Evolutionary conservation across 2,888 invertebrate genomes (phyloP), one percentile per base, ranked within the genome.

Genomic region (Mamestra brassicae): DNA sequence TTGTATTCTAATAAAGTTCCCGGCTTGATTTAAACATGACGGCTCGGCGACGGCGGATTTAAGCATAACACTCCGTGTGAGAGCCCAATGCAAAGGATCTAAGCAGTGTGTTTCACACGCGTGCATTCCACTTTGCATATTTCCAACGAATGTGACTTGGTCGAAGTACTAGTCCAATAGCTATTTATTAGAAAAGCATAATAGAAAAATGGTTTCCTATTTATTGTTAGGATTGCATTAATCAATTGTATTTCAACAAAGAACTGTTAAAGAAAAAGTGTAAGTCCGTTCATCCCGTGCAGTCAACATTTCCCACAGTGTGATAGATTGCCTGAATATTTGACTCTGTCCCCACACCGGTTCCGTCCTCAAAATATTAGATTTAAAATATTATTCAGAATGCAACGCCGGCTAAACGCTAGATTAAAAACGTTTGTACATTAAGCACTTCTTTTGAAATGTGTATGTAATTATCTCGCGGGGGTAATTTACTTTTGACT

Each of bases 221-320:
- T 61, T 11, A 42, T 50, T 13, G 63, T 63, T 63, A 17, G 15
- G 15, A 47, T 34, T 50, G 15, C 15, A 63, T 54, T 15, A 52
- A 52, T 17, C 26, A 58, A 58, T 17, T 17, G 55, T 3, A 15
- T 3, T 50, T 50, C 0, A 57, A 47, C 17, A 36, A 4, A 8
- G 4, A 34, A 17, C 10, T 50, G n/a, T 17, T n/a, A 62, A n/a
- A 42, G 7, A 71, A 72, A 72, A 66, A 72, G 47, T 71, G 38
- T 66, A 15, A 15, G 54, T n/a, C 45, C 54, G 15, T 38, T 26
- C 13, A n/a, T 58, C 42, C 13, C 26, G 26, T 15, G 69, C 38
- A 50, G 50, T 50, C 63, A 62, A 70, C 10, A 60, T 47, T 47
- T 4, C 26, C 47, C 73, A 10, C 62, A 63, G 26, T 3, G 42